Conservation (phyloP, 1,140 invertebrate genomes). For the Oreohelix idahoensis region DNA sequence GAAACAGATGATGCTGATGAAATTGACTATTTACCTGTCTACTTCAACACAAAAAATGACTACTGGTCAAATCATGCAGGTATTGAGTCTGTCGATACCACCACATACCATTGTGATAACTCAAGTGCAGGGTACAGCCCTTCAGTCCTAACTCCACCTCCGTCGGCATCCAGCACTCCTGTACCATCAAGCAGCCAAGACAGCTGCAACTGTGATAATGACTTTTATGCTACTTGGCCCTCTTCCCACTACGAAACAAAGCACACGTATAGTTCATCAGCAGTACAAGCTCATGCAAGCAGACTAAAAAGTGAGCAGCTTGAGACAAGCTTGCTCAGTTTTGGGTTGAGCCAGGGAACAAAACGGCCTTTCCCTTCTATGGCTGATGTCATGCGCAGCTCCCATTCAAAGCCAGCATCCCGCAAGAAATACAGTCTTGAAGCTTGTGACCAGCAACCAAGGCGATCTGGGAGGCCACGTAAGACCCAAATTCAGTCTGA, state of each 20-base stretch:
- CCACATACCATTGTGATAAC: background rate
- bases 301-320: conserved; percentile 12
- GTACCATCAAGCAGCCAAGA: background rate
- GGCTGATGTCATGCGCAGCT: conserved; percentile 27
- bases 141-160: conserved; percentile 20
- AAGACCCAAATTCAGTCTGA: conserved; percentile 44
- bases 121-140: background rate
- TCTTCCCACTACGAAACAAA: background rate
- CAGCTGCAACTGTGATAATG: background rate
- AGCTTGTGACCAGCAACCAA: background rate
- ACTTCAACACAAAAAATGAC: background rate
- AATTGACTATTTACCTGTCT: conserved; percentile 17
- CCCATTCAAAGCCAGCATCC: conserved; percentile 8
- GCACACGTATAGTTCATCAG: background rate
- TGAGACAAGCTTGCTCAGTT: conserved; percentile 18
- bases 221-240: background rate
- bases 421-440: background rate
- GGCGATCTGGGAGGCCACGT: conserved; percentile 5
- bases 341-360: background rate
- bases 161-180: conserved; percentile 22
- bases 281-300: background rate
- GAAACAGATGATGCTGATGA: conserved; percentile 43
- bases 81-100: background rate
- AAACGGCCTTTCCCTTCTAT: conserved; percentile 35
- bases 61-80: background rate